A percentile compares a stretch with the other conserved stretches of the same genome.
Conservation (phyloP, 2,797 vertebrate genomes). For the Sebastes variabilis region DNA sequence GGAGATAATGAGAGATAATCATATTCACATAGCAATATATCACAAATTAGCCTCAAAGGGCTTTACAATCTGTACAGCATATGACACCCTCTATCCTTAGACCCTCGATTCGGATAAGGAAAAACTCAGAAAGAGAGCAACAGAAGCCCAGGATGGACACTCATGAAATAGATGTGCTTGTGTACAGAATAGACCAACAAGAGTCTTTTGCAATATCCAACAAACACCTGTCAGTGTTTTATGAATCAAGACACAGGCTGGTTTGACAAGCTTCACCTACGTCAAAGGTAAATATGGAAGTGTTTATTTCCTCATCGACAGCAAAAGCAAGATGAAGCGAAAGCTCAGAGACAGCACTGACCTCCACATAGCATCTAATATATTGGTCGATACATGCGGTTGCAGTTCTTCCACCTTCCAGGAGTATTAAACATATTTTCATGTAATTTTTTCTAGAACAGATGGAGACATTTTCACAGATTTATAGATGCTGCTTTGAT, state of each 20-base stretch:
- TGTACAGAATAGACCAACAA: background rate
- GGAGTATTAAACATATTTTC: background rate
- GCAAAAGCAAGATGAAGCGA: background rate
- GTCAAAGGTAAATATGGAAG: background rate
- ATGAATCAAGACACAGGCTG: background rate
- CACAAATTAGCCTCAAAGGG: background rate
- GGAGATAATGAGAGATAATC: background rate
- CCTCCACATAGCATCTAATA: background rate
- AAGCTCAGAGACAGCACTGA: background rate
- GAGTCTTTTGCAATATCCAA: background rate
- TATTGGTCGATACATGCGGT: background rate
- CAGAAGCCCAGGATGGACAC: background rate
- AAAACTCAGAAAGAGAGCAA: background rate
- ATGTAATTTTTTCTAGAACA: background rate
- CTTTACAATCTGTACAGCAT: background rate
- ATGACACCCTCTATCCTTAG: background rate
- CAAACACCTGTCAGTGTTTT: background rate
- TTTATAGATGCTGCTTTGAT: background rate
- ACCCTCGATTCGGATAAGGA: background rate
- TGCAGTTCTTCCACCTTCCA: background rate
- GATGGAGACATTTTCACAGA: background rate
- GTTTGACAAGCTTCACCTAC: constrained; percentile 4
- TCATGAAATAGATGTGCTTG: background rate
- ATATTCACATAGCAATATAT: background rate
- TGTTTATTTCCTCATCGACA: background rate